Base-by-base conservation (phyloP, 2,888 invertebrate genomes). In the Cryptus viduatorius region DNA sequence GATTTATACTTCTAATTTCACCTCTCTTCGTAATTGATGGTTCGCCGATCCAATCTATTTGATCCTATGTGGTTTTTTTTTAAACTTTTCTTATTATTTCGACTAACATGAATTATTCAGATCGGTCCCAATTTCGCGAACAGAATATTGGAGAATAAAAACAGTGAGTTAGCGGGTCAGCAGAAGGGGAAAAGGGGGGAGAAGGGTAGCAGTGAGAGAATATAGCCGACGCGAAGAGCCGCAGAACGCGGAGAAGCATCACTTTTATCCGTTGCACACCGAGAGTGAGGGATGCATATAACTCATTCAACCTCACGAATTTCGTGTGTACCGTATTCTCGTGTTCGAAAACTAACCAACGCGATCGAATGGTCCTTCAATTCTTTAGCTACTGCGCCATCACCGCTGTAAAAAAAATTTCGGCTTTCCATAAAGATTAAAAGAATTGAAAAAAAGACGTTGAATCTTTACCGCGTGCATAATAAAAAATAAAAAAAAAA, bases 1-100 rank as follows among this genome's bases (percentile, higher is more conserved):
- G 83, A 83, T 83, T 83, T 83, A 83, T 83, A 77, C 67, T 77
- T 61, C 67, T 72, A 80, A 80, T 83, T 83, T 83, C 79, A 76
- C 65, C 69, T 71, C 77, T 72, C 37, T 37, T 8, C 76, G 56
- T 72, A 83, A 83, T 83, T 73, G 80, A 77, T 79, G 76, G 69
- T 69, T 71, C 71, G 68, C 50, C 81, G 71, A 59, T 44, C 71
- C 77, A 72, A 82, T 80, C 79, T 71, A 67, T 80, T 73, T 56
- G 50, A 73, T 77, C 67, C 59, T 71, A 50, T 76, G 65, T 56
- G 68, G 72, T 71, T 76, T 83, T 56, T 71, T 53, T 67, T 44
- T 24, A 3, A 24, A 67, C 48, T 79, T 65, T 42, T 71, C 71
- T 79, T 65, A 72, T 79, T 72, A 76, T 83, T 42, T 72, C 42